These are phyloP conservation scores for Cardiocondyla obscurior DNA, from an alignment of 1,140 invertebrate species.

Conservation along the genomic window DNA sequence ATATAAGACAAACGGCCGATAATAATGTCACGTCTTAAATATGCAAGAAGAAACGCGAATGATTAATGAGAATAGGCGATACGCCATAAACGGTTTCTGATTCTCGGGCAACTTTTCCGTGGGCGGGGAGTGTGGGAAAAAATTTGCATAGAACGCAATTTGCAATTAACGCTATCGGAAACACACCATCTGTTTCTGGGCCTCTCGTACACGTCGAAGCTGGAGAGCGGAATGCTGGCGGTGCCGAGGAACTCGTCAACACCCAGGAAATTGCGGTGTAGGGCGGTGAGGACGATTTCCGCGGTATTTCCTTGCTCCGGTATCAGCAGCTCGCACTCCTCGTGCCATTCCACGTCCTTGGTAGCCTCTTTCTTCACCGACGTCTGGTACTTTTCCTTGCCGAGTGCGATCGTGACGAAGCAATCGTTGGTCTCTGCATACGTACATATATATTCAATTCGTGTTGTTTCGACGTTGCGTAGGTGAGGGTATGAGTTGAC, in stretches of 20 bases:
- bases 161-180: not conserved
- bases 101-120: not conserved
- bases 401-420: conserved; percentile 96
- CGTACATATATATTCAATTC: conserved; percentile 21
- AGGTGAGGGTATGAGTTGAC: conserved; percentile 20
- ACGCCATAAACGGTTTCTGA: conserved; percentile 16
- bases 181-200: conserved; percentile 91
- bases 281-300: conserved; percentile 92
- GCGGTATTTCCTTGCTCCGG: conserved; percentile 94
- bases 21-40: not conserved
- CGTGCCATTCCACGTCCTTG: conserved; percentile 95
- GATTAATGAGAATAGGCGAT: conserved; percentile 18
- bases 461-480: conserved; percentile 38
- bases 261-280: conserved; percentile 94
- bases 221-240: conserved; percentile 91
- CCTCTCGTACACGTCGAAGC: conserved; percentile 95
- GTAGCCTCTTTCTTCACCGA: conserved; percentile 95
- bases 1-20: not conserved
- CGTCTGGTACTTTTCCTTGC: conserved; percentile 98
- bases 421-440: conserved; percentile 92
- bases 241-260: conserved; percentile 97
- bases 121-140: not conserved
- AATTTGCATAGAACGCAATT: conserved; percentile 24
- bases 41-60: not conserved
- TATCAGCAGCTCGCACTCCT: conserved; percentile 97